phyloP scores from a whole-genome alignment of 2,113 vertebrate species.

The Callopanchax toddi region DNA sequence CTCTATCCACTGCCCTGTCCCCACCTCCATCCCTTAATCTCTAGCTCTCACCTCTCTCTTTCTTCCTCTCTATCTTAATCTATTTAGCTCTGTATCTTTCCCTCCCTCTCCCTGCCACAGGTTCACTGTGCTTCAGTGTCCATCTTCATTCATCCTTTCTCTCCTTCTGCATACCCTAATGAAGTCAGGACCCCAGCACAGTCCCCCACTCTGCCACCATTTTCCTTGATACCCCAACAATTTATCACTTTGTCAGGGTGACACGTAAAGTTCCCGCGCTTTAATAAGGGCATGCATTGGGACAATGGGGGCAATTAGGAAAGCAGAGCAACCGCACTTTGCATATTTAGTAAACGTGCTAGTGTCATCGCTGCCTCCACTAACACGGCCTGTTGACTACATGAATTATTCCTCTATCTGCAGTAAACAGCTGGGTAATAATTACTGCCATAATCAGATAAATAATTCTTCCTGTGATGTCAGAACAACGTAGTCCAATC shows the following conservation, averaged over 20 bases:
- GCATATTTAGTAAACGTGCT: slow-evolving; percentile 98
- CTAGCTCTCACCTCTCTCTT: slow-evolving; percentile 19
- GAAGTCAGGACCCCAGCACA: slow-evolving; percentile 96
- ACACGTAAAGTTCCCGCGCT: slow-evolving; percentile 97
- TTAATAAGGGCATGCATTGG: slow-evolving; percentile 98
- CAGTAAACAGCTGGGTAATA: slow-evolving; percentile 99
- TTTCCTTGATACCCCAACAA: slow-evolving; percentile 92
- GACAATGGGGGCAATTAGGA: slow-evolving; percentile 95
- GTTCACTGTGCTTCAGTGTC: slow-evolving; percentile 86
- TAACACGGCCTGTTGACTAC: slow-evolving; percentile 97
- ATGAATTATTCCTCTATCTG: slow-evolving; percentile 99
- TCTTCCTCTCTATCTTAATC: slow-evolving; percentile 40
- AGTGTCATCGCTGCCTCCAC: slow-evolving; percentile 86
- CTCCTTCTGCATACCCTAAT: slow-evolving; percentile 94
- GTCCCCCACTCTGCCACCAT: slow-evolving; percentile 92
- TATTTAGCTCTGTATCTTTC: slow-evolving; percentile 56
- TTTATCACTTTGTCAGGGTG: slow-evolving; percentile 99
- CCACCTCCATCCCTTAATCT: slow-evolving; percentile 40
- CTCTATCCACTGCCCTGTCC: slow-evolving; percentile 27
- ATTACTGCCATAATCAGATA: slow-evolving; percentile 99
- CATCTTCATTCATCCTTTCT: slow-evolving; percentile 91
- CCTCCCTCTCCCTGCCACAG: slow-evolving; percentile 57
- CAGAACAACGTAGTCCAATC: slow-evolving; percentile 84
- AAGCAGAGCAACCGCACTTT: slow-evolving; percentile 90
- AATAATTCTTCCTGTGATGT: slow-evolving; percentile 96